These are phyloP conservation scores for Mesoligia furuncula DNA, from an alignment of 2,888 invertebrate species.

Conservation along the genomic window DNA sequence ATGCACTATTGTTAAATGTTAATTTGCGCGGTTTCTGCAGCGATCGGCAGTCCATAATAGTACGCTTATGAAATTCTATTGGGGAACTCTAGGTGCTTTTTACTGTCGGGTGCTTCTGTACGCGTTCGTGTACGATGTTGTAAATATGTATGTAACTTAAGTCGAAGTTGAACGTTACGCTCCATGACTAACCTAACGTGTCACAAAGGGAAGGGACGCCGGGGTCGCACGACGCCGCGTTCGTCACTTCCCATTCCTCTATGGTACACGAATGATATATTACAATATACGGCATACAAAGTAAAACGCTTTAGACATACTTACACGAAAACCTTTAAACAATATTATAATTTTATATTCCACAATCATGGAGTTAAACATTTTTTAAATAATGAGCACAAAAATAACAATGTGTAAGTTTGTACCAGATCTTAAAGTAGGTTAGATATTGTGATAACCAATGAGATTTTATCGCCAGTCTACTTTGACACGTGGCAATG, in stretches of 20 bases:
- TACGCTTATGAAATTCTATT: slow-evolving; percentile 88
- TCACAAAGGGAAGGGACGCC: slow-evolving; percentile 77
- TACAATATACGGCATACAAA: slow-evolving; percentile 67
- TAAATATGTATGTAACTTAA: slow-evolving; percentile 87
- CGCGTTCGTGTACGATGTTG: slow-evolving; percentile 87
- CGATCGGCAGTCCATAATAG: slow-evolving; percentile 80
- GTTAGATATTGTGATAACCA: slow-evolving; percentile 89
- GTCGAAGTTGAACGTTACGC: slow-evolving; percentile 81
- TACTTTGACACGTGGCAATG: slow-evolving; percentile 78
- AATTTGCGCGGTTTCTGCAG: slow-evolving; percentile 77
- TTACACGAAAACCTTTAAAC: slow-evolving; percentile 62
- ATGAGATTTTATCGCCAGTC: slow-evolving; percentile 88
- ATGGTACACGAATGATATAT: slow-evolving; percentile 63
- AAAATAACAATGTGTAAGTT: slow-evolving; percentile 86
- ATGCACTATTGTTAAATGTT: slow-evolving; percentile 69
- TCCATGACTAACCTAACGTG: slow-evolving; percentile 83
- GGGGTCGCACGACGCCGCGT: slow-evolving; percentile 49
- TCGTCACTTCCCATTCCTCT: slow-evolving; percentile 47
- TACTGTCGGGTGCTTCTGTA: slow-evolving; percentile 90
- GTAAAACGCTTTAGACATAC: slow-evolving; percentile 68
- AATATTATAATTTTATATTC: slow-evolving; percentile 64
- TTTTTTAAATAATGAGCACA: slow-evolving; percentile 82
- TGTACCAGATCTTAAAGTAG: slow-evolving; percentile 88
- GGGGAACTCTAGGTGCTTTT: slow-evolving; percentile 90
- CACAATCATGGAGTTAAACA: slow-evolving; percentile 71